Conservation (phyloP, 1,140 invertebrate species). For the Solenopsis fugax region DNA sequence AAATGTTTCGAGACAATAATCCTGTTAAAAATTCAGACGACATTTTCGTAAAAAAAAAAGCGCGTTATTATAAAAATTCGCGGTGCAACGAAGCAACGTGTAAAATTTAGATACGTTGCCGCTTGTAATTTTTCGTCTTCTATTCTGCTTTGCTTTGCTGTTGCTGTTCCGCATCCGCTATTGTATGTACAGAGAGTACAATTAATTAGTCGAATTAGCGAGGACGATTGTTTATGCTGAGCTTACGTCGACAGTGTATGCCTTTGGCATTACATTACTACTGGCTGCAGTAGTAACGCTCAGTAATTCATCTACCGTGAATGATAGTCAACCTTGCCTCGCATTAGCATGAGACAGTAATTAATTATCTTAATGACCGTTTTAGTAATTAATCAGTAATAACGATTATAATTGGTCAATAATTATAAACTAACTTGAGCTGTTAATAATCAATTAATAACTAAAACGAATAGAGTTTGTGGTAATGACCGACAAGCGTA, state of each 20-base stretch:
- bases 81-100: no score
- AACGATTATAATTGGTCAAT: background rate
- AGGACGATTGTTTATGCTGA: conserved; percentile 8
- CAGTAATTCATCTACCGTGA: conserved; percentile 23
- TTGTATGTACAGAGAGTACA: background rate
- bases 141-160: background rate
- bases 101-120: no score
- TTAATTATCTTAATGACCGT: conserved; percentile 10
- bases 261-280: conserved; percentile 11
- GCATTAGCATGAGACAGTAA: background rate
- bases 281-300: conserved; percentile 19
- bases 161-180: background rate
- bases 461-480: background rate
- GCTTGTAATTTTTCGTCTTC: background rate
- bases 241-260: background rate
- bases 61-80: no score
- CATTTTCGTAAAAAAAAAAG: background rate
- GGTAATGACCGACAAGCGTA: background rate
- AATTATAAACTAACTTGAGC: background rate
- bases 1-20: background rate
- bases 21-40: background rate
- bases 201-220: conserved; percentile 35
- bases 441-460: background rate
- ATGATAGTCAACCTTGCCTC: background rate
- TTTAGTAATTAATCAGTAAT: background rate